A percentile compares a stretch with the other conserved stretches of the same genome.
These are phyloP conservation scores for Lasioglossum pauxillum DNA, from an alignment of 2,888 invertebrate genomes.

Conservation along the genomic window DNA sequence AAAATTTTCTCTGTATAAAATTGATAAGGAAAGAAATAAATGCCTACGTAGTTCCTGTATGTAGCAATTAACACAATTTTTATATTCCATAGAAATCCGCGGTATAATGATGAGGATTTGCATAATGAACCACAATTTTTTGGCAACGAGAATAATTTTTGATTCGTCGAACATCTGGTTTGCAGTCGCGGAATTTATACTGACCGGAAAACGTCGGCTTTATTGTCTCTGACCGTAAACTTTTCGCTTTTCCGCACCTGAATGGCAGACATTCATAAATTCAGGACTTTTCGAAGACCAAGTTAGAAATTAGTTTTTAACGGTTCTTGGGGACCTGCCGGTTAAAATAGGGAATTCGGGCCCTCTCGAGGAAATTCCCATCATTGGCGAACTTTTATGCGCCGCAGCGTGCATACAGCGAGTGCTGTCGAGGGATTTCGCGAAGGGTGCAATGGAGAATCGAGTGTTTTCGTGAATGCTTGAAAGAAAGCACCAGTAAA, in stretches of 20 bases:
- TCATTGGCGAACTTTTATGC: not conserved
- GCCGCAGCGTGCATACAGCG: not conserved
- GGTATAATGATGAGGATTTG: no score
- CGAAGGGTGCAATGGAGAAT: not conserved
- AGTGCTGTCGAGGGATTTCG: not conserved
- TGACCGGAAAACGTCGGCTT: not conserved
- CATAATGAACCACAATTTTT: not conserved
- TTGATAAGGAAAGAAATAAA: no score
- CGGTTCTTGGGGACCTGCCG: constrained; percentile 14
- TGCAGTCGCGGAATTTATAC: not conserved
- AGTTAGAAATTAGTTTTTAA: constrained; percentile 21
- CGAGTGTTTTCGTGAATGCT: not conserved
- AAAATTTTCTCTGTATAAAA: no score
- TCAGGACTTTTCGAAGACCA: not conserved
- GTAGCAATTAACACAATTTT: no score
- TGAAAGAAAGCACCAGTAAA: not conserved
- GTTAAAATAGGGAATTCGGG: constrained; percentile 7
- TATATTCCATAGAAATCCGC: no score
- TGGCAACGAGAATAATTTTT: not conserved
- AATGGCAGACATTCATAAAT: constrained; percentile 1
- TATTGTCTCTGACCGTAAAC: constrained; percentile 7
- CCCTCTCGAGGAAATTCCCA: not conserved
- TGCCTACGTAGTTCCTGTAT: no score
- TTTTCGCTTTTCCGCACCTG: not conserved
- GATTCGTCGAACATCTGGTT: not conserved